Base-by-base conservation (phyloP, 1,140 invertebrate species). In the Drosophila bipectinata region DNA sequence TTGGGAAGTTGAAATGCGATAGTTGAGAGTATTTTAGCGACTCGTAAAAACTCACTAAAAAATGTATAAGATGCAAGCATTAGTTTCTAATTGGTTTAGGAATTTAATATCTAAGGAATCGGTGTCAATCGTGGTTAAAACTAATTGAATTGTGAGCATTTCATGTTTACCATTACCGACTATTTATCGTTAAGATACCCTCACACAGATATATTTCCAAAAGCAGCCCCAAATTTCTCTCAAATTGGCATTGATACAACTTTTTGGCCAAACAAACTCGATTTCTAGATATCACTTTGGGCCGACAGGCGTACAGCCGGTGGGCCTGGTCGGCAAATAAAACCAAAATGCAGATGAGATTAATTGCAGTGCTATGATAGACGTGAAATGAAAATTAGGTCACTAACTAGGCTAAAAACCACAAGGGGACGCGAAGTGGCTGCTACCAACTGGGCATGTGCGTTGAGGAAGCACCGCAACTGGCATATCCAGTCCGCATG, bases 331-430 rank as follows among this genome's bases (percentile, higher is more conserved):
- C 10, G 21, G 26, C 26, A 5, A 53, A 34, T n/a, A 32, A 10
- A 45, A 18, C 32, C 37, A 51, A 64, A 58, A 74, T 75, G 60
- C 34, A 74, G 77, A 77, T 75, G 52, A 28, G 57, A 76, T 68
- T 76, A 76, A 76, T 76, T 76, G 55, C 72, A 28, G 39, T 8
- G 45, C 48, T 24, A 51, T 71, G 58, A 74, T 69, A 63, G 72
- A 77, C 53, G 30, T 41, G 30, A 57, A 62, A 68, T 41, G 8
- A 56, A 78, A 87, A 87, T 78, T 69, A 58, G 71, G 82, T 68
- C 83, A 75, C 68, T 63, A 62, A 48, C 66, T 69, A 61, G 53
- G 60, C 74, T 63, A 64, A 18, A 14, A 53, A 18, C 14, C 41
- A 37, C 32, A 51, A 53, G 30, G 64, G 37, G 48, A 30, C 10